These are phyloP conservation scores for Prosopocoilus inquinatus DNA, from an alignment of 2,888 invertebrate species.

Conservation along the genomic window DNA sequence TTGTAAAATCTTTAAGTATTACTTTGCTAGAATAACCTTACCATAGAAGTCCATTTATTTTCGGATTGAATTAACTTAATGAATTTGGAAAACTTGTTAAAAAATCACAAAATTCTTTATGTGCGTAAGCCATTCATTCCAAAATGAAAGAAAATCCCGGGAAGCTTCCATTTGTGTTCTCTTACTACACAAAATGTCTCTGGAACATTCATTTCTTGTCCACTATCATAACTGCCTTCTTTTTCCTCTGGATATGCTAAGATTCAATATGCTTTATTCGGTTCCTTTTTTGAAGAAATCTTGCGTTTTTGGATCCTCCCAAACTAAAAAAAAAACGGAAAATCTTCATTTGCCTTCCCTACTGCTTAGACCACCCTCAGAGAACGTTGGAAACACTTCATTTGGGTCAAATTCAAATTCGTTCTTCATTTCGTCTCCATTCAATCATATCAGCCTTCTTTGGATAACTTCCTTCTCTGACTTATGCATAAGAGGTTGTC, in stretches of 20 bases:
- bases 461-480: slow-evolving; percentile 94
- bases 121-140: too few species aligned
- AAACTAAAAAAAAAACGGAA: too few species aligned
- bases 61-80: too few species aligned
- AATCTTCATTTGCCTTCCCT: slow-evolving; percentile 34
- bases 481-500: slow-evolving; percentile 78
- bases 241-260: slow-evolving; percentile 89
- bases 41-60: too few species aligned
- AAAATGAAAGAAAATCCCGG: too few species aligned
- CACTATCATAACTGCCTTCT: slow-evolving; percentile 89
- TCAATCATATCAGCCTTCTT: slow-evolving; percentile 89
- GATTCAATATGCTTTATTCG: slow-evolving; percentile 93
- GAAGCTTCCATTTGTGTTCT: slow-evolving; percentile 31
- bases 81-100: too few species aligned
- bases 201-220: slow-evolving; percentile 73
- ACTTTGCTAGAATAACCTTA: too few species aligned
- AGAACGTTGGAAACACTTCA: too few species aligned
- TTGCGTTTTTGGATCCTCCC: too few species aligned
- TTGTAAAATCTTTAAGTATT: too few species aligned
- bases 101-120: too few species aligned
- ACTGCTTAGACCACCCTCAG: slow-evolving; percentile 47
- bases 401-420: slow-evolving; percentile 42
- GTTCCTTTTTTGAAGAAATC: slow-evolving; percentile 92
- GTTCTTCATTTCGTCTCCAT: slow-evolving; percentile 85
- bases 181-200: slow-evolving; percentile 41